A percentile compares a stretch with the other conserved stretches of the same genome.
Conservation (phyloP, 2,888 invertebrate genomes). For the Noctua fimbriata region DNA sequence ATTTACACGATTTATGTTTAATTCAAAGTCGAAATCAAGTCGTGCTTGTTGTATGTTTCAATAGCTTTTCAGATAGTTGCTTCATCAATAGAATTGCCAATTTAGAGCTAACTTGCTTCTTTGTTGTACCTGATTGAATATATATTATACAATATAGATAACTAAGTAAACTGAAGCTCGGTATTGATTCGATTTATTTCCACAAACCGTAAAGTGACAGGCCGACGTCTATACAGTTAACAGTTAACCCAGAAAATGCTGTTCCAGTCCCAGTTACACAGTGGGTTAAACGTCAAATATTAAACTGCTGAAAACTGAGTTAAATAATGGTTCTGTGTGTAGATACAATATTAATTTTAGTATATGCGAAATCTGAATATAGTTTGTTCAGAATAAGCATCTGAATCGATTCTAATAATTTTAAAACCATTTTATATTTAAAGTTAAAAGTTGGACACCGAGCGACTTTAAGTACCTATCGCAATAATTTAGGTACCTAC, state of each 20-base stretch:
- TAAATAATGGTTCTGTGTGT: not conserved
- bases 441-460: too few relatives aligned
- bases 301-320: constrained; percentile 1
- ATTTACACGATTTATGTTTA: too few relatives aligned
- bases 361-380: too few relatives aligned
- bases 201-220: constrained; percentile 44
- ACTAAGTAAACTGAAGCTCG: not conserved
- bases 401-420: too few relatives aligned
- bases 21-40: not conserved
- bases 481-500: too few relatives aligned
- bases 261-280: constrained; percentile 13
- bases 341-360: too few relatives aligned
- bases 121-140: not conserved
- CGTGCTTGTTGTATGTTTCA: not conserved
- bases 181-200: constrained; percentile 59
- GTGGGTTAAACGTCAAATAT: not conserved
- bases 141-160: constrained; percentile 1
- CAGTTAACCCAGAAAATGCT: constrained; percentile 52
- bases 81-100: not conserved
- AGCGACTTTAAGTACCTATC: too few relatives aligned
- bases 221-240: constrained; percentile 23
- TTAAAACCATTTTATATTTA: too few relatives aligned
- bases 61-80: not conserved
- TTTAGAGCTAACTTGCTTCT: not conserved
- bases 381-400: too few relatives aligned